Percentiles rank a stretch among this genome's conserved stretches.
phyloP scores from a whole-genome alignment of 2,888 invertebrate genomes.

The Spisula subtruncata region DNA sequence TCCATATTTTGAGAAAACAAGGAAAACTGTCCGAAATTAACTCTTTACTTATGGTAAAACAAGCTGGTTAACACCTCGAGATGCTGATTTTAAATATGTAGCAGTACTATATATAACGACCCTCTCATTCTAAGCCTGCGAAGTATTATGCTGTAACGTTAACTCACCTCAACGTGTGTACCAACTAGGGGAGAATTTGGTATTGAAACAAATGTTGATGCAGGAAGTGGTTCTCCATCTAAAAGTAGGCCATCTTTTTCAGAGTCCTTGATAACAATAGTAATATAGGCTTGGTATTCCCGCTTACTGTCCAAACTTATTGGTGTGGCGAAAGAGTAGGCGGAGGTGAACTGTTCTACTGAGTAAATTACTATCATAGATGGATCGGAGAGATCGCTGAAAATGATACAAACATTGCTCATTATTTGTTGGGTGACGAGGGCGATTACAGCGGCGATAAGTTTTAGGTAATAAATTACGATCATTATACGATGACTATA shows the following conservation, averaged over 20 bases:
- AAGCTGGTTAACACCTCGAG: too few species aligned
- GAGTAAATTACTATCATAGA: slow-evolving; percentile 79
- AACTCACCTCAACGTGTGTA: slow-evolving; percentile 58
- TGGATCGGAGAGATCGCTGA: slow-evolving; percentile 75
- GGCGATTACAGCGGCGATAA: too few species aligned
- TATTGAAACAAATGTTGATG: slow-evolving; percentile 57
- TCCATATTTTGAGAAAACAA: too few species aligned
- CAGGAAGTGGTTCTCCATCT: slow-evolving; percentile 61
- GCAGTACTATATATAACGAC: too few species aligned
- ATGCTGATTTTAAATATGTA: too few species aligned
- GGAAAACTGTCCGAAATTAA: too few species aligned
- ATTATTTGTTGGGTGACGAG: too few species aligned
- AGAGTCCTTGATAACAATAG: slow-evolving; percentile 68
- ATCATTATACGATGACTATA: too few species aligned
- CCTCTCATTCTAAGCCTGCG: too few species aligned
- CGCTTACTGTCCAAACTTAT: slow-evolving; percentile 56
- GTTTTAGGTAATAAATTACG: too few species aligned
- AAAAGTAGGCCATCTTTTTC: slow-evolving; percentile 67
- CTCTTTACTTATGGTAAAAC: too few species aligned
- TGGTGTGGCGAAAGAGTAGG: slow-evolving; percentile 77
- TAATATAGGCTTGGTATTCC: slow-evolving; percentile 67
- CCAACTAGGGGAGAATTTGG: slow-evolving; percentile 67
- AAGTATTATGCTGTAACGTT: too few species aligned
- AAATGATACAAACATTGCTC: not conserved
- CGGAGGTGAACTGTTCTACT: slow-evolving; percentile 74